These are phyloP conservation scores for Aporophyla nigra DNA, from an alignment of 2,888 invertebrate species.

Conservation along the genomic window DNA sequence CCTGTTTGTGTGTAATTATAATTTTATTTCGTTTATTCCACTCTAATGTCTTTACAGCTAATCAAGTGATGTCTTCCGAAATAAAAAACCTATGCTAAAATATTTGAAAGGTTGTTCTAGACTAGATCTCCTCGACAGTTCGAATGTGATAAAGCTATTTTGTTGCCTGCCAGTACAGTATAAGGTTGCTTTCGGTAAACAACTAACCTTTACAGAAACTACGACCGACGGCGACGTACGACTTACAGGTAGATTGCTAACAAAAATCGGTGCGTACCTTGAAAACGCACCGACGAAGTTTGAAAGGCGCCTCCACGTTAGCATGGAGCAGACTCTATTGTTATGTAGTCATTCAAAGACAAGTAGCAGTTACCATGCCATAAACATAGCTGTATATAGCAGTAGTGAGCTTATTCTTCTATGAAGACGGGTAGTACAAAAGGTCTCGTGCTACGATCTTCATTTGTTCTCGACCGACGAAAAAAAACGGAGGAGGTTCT, in stretches of 20 bases:
- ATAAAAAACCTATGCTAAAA: too few relatives aligned
- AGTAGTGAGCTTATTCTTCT: conserved; percentile 5
- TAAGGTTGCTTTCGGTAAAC: neutral
- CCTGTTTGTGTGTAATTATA: too few relatives aligned
- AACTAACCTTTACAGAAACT: neutral
- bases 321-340: conserved; percentile 41
- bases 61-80: too few relatives aligned
- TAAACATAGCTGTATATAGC: conserved; percentile 5
- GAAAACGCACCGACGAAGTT: conserved; percentile 32
- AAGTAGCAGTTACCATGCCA: conserved; percentile 12
- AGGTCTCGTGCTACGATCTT: conserved; percentile 9
- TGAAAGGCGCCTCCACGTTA: conserved; percentile 24
- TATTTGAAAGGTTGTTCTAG: too few relatives aligned
- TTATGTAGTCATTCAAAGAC: conserved; percentile 37
- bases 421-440: neutral
- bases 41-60: too few relatives aligned
- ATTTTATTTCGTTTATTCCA: too few relatives aligned
- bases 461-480: conserved; percentile 34
- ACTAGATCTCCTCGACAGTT: too few relatives aligned
- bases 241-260: neutral
- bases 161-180: too few relatives aligned
- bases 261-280: neutral
- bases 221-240: neutral
- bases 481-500: too few relatives aligned
- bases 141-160: too few relatives aligned